These are phyloP conservation scores for Crepidodera aurea DNA, from an alignment of 2,888 invertebrate species.

Conservation along the genomic window DNA sequence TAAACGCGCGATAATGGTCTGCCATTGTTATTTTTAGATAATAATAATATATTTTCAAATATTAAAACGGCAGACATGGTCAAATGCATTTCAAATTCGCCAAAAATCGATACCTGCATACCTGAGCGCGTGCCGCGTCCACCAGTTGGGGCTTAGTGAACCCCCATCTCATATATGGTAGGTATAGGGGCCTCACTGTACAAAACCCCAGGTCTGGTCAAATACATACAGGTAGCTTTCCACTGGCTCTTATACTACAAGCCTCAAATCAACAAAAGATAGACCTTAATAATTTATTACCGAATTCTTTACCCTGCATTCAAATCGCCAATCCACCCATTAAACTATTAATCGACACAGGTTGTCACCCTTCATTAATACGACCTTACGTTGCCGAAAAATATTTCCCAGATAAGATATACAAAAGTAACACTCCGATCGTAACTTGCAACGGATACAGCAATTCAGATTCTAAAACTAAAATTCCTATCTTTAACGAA, in stretches of 20 bases:
- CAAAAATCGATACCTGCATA: background rate
- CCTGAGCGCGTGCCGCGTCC: background rate
- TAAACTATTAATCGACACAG: background rate
- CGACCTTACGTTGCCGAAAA: background rate
- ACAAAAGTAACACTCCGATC: background rate
- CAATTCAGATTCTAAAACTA: background rate
- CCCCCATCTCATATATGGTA: constrained; percentile 10
- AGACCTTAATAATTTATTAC: background rate
- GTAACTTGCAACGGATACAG: constrained; percentile 5
- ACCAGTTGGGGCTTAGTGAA: constrained; percentile 6
- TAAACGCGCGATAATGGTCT: constrained; percentile 11
- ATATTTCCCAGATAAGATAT: constrained; percentile 5
- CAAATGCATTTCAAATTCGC: background rate
- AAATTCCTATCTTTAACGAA: constrained; percentile 5
- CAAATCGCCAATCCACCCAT: background rate
- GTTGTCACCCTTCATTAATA: background rate
- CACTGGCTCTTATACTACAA: constrained; percentile 18
- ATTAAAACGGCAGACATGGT: background rate
- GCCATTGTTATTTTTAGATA: constrained; percentile 10
- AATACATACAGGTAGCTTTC: constrained; percentile 14
- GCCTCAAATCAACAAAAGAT: background rate
- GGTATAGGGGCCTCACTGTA: constrained; percentile 17
- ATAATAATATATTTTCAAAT: constrained; percentile 5
- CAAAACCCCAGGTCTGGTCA: constrained; percentile 22
- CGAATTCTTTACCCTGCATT: background rate